These are phyloP conservation scores for Microchrysa polita DNA, from an alignment of 2,888 invertebrate genomes.

Conservation along the genomic window DNA sequence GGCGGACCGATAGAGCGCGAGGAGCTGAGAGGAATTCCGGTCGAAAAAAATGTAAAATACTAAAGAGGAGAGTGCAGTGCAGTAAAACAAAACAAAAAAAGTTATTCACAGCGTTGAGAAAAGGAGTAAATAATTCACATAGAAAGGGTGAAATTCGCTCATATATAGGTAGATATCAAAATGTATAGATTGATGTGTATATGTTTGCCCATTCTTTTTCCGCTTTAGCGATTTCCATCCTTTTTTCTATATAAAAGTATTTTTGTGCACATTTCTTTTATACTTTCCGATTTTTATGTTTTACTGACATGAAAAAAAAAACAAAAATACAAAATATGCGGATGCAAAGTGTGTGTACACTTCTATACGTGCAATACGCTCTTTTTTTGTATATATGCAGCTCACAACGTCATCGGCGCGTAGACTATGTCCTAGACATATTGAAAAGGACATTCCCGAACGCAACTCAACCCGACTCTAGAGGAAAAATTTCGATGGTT, in stretches of 20 bases:
- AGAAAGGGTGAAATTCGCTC: not conserved
- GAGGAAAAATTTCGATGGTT: conserved; percentile 39
- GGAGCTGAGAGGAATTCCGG: conserved; percentile 11
- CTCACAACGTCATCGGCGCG: not conserved
- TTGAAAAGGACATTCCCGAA: conserved; percentile 18
- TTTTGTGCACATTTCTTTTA: conserved; percentile 32
- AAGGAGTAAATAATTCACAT: not conserved
- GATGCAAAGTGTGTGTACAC: conserved; percentile 29
- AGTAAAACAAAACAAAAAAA: not conserved
- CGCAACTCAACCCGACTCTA: conserved; percentile 13
- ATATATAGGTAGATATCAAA: not conserved
- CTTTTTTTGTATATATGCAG: conserved; percentile 10
- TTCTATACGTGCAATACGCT: not conserved
- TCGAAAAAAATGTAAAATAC: conserved; percentile 8
- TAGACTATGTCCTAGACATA: conserved; percentile 9
- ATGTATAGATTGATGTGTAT: not conserved
- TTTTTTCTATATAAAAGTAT: conserved; percentile 29
- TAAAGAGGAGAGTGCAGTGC: not conserved
- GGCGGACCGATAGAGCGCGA: not conserved
- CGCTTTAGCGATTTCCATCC: conserved; percentile 40
- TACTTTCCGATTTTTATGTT: conserved; percentile 35
- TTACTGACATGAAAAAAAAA: conserved; percentile 23
- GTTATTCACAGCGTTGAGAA: not conserved
- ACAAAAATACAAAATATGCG: conserved; percentile 9
- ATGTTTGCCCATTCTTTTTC: conserved; percentile 41